Evolutionary conservation across 2,797 vertebrate genomes (phyloP), one percentile per base, ranked within the genome.

Genomic region (Peromyscus melanophrys): DNA sequence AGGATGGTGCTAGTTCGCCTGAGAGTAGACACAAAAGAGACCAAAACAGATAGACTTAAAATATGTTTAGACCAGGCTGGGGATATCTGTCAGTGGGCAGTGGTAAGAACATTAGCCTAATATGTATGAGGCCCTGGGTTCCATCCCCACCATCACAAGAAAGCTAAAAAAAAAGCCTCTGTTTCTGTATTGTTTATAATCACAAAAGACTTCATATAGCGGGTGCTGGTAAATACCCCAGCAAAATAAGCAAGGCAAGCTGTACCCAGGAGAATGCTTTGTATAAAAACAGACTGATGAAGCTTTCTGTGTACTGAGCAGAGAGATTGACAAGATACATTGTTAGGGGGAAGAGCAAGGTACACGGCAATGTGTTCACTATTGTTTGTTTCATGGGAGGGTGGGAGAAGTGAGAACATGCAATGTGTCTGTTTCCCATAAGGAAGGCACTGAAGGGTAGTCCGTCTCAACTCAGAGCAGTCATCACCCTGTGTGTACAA

Each of bases 321-420:
- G 16, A 73, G 59, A 92, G 67, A 89, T 17, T 89, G 89, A 93
- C 55, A 88, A 90, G 65, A 81, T 65, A 61, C 67, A 49, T 31
- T 91, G 43, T 52, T 87, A 25, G n/a, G 75, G 87, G 31, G 55
- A 37, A 94, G 84, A 89, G 13, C 6, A 29, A 83, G 40, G n/a
- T 49, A 76, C 16, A 40, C 0, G 76, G 88, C 25, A 93, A 19
- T 2, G 34, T 43, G 37, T 69, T 95, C 29, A 75, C 34, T 71
- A 25, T 63, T 59, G 46, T 49, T 85, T 76, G 69, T 61, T 91
- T 96, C 93, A 31, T 82, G n/a, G 73, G 88, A 94, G n/a, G 86
- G 92, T 88, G 46, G 78, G 34, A 85, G 27, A 71, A 81, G 59
- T 80, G 80, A 90, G 77, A 73, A 46, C 43, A 82, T 43, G 11